phyloP scores from a whole-genome alignment of 2,797 vertebrate genomes.

The Arrhamphus sclerolepis region DNA sequence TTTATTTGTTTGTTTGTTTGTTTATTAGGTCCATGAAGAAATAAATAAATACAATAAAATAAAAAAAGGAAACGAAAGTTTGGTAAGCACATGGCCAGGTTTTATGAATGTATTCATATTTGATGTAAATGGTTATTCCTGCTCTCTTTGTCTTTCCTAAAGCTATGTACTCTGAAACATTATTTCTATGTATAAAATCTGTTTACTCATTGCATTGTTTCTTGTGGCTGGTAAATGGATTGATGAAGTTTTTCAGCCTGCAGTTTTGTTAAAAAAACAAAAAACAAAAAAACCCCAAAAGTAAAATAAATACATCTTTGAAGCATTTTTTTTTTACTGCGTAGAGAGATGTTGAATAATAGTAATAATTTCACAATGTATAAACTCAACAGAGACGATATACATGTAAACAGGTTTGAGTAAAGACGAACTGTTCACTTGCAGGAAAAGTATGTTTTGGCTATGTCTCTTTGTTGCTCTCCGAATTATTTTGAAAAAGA shows the following conservation, averaged over 20 bases:
- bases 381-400: no score
- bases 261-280: constrained; percentile 61
- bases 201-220: constrained; percentile 42
- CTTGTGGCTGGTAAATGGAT: constrained; percentile 26
- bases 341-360: no score
- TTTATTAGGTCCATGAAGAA: constrained; percentile 3
- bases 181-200: constrained; percentile 46
- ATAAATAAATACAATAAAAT: no score
- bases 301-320: constrained; percentile 17
- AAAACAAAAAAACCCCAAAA: constrained; percentile 49
- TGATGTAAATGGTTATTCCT: constrained; percentile 49
- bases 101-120: constrained; percentile 69
- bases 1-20: constrained; percentile 5
- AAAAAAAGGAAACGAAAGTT: constrained; percentile 28
- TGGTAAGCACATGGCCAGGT: constrained; percentile 56
- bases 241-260: constrained; percentile 60
- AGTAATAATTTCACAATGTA: no score
- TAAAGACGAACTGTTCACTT: no score
- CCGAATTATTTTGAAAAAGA: constrained; percentile 59
- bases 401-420: no score
- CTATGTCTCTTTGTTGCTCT: constrained; percentile 1
- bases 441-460: no score
- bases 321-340: constrained; percentile 5
- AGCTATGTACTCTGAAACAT: constrained; percentile 38
- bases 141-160: constrained; percentile 39